Conservation (phyloP, 1,140 invertebrate species). For the Druon quercuslanigerum region DNA sequence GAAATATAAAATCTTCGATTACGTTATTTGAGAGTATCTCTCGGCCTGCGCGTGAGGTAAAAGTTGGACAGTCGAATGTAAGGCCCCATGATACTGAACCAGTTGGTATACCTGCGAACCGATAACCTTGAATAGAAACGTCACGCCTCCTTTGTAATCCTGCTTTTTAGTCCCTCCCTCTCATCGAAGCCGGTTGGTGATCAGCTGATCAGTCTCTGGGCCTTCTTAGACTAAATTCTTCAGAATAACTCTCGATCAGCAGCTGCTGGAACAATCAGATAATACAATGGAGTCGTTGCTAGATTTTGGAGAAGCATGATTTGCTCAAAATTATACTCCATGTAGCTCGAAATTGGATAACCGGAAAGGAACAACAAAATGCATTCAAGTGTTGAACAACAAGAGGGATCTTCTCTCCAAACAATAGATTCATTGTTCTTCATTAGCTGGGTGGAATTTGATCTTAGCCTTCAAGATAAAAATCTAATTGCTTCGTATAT, state of each 20-base stretch:
- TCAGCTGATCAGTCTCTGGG: slow-evolving; percentile 51
- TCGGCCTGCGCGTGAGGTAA: background rate
- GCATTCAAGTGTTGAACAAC: background rate
- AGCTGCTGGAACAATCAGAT: slow-evolving; percentile 13
- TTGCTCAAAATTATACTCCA: background rate
- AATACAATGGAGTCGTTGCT: background rate
- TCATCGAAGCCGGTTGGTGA: slow-evolving; percentile 51
- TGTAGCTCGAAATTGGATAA: background rate
- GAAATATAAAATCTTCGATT: background rate
- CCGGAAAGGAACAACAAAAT: background rate
- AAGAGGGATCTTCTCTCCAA: too few species aligned
- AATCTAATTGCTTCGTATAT: too few species aligned
- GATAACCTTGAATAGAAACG: slow-evolving; percentile 51
- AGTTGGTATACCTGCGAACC: slow-evolving; percentile 48
- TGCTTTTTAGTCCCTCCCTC: slow-evolving; percentile 51
- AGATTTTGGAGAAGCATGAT: background rate
- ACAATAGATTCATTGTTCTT: too few species aligned
- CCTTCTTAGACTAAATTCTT: background rate
- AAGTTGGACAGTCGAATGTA: background rate
- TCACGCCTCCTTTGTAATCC: slow-evolving; percentile 53
- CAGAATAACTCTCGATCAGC: slow-evolving; percentile 11
- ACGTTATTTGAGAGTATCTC: background rate
- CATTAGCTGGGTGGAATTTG: too few species aligned
- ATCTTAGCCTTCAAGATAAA: too few species aligned
- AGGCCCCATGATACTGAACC: slow-evolving; percentile 23